Evolutionary conservation across 2,888 invertebrate species (phyloP), one percentile per base, ranked within the genome.

Genomic region (Dynastes hyllus): DNA sequence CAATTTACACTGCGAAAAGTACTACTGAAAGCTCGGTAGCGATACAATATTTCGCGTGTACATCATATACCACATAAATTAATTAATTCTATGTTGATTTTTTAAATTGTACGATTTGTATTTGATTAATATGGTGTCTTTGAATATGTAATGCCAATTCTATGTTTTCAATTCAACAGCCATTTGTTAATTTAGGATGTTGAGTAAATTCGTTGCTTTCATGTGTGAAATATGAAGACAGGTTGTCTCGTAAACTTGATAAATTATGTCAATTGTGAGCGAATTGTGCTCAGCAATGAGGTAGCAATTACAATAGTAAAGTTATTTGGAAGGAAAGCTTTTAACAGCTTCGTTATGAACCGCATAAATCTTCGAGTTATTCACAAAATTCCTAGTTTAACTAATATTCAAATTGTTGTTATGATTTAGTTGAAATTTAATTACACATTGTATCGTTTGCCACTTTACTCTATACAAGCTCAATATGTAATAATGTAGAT

Each of bases 171-270:
- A 9, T 63, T 29, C 13, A 29, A n/a, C 29, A 63, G 11, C 29
- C 8, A 32, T 63, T 13, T 13, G 2, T 3, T 32, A 63, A 63
- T 63, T 27, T 63, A 4, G 4, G 11, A 29, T 13, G 63, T 29
- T 63, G 13, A 5, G 32, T 63, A 63, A 63, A 27, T 63, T 63
- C 63, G 13, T 32, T 27, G 29, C 32, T 63, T 63, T 63, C 32
- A 32, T 2, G 29, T 32, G 63, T 63, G 13, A 63, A 63, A 63
- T 63, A 67, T 67, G 67, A 45, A 50, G 45, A 67, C 67, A 50
- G 45, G 9, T 67, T 67, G 45, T 67, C 45, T 45, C 9, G 67
- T 67, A 45, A 67, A 67, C n/a, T 50, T 67, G 67, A 67, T 67
- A 67, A 45, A 67, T 67, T 67, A 67, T 67, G 16, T 45, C 16